Evolutionary conservation across 2,113 vertebrate genomes (phyloP), one percentile per base, ranked within the genome.

Genomic region (Clarias gariepinus): DNA sequence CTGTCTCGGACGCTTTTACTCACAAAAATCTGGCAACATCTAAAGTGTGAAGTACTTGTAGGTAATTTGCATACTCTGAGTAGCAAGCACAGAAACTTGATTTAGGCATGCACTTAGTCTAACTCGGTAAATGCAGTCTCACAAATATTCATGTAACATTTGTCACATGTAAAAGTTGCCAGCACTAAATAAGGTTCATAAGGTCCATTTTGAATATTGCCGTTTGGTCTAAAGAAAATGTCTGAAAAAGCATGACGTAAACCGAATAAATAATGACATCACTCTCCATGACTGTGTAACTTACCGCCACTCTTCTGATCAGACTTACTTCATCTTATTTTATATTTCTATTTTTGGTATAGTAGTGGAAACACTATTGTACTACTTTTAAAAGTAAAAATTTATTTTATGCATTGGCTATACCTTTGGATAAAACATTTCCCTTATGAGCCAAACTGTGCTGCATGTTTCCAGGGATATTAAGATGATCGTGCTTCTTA

Each of bases 401-500:
- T 41, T 4, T 41, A 41, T 41, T 76, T 76, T 76, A 25, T 76
- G 41, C 1, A 55, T 77, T 77, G 0, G 0, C 19, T 23, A 36
- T 36, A 61, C 10, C 0, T 61, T 81, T 41, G 57, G n/a, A 4
- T 33, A 18, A 57, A 58, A 60, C 77, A 28, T 77, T 16, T 1
- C 60, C 30, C 28, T 36, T 81, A 25, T 81, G 11, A 81, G 57
- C 73, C 60, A 77, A 9, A 41, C 19, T 58, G 47, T 57, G 57
- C 9, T 6, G 47, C 73, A 78, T 19, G 33, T 52, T 85, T 41
- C n/a, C 25, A 78, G 23, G 41, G 16, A 77, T 63, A 23, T 25
- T 19, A 36, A 57, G 52, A 41, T 25, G 53, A 53, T 63, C 78
- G 52, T 74, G 57, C 84, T 80, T 4, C n/a, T 78, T 83, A 76